Base-by-base conservation (phyloP, 2,888 invertebrate species). In the Cyrtodaria siliqua region DNA sequence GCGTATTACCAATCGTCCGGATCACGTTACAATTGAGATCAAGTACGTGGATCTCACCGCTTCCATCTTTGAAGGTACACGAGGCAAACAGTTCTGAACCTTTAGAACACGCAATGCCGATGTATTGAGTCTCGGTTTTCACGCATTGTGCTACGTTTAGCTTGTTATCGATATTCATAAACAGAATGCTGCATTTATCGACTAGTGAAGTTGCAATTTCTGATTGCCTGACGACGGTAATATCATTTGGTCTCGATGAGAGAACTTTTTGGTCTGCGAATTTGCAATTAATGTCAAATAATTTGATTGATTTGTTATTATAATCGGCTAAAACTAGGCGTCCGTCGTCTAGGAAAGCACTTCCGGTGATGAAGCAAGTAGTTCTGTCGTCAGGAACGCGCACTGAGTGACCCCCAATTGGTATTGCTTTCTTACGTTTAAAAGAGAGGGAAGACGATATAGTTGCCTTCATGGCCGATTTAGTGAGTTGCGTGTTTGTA, bases 381-480 rank as follows among this genome's bases (percentile, higher is more conserved):
- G 71, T 71, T 23, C 42, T 71, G 42, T 71, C 71, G 1, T 33
- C 44, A 26, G 38, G 52, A 26, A 63, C 63, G 16, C 71, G 71
- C 2, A 63, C 71, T 3, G 71, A 53, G 42, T 71, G 71, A 24
- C 71, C 71, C 4, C 71, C 71, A 9, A 52, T 57, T 20, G 71
- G 71, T 47, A 71, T 47, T 4, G 63, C 71, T 27, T 44, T 56
- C 50, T 57, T 71, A 23, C 50, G 27, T 27, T 63, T 38, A 20
- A 47, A 23, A n/a, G 29, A 47, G 23, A 63, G 12, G 33, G 33
- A 20, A 23, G 27, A 60, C 47, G 44, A 23, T 12, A 9, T 4
- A n/a, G 9, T 44, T 2, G 14, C 6, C 4, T 16, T 42, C 20
- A 20, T 20, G 16, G 44, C 60, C 18, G 44, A 26, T 6, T 1